These are phyloP conservation scores for Novumbra hubbsi DNA, from an alignment of 2,797 vertebrate genomes.

Conservation along the genomic window DNA sequence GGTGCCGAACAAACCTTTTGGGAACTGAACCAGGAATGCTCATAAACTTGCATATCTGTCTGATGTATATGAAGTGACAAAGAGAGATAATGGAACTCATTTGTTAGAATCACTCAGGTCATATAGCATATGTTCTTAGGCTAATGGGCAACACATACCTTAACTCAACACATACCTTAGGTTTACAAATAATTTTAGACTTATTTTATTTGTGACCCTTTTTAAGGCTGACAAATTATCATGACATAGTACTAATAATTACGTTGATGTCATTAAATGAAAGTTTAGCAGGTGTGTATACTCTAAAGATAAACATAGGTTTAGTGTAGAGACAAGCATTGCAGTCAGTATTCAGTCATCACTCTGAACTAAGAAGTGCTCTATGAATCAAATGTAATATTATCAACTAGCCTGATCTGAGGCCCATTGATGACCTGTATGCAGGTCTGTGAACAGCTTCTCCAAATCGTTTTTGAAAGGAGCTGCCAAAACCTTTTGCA, in stretches of 20 bases:
- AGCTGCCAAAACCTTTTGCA: slow-evolving; percentile 13
- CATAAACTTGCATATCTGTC: slow-evolving; percentile 22
- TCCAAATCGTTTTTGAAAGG: slow-evolving; percentile 15
- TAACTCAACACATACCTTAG: too few relatives aligned
- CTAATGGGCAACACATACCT: background rate
- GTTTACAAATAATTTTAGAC: background rate
- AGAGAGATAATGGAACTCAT: background rate
- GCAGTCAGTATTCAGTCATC: slow-evolving; percentile 4
- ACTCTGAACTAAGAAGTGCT: slow-evolving; percentile 6
- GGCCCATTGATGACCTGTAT: slow-evolving; percentile 21
- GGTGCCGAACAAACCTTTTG: slow-evolving; percentile 18
- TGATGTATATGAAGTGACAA: slow-evolving; percentile 2
- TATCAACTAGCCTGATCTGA: slow-evolving; percentile 23
- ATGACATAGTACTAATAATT: background rate
- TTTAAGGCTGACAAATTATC: too few relatives aligned
- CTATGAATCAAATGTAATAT: slow-evolving; percentile 8
- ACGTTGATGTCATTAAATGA: background rate
- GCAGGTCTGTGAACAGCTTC: slow-evolving; percentile 14
- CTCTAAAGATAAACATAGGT: background rate
- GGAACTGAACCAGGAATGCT: slow-evolving; percentile 22
- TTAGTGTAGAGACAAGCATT: background rate
- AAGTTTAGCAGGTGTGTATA: background rate
- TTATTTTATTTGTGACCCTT: too few relatives aligned
- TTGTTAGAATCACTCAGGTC: background rate
- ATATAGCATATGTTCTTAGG: background rate